Base-by-base conservation (phyloP, 2,113 vertebrate genomes). In the Geothlypis trichas region DNA sequence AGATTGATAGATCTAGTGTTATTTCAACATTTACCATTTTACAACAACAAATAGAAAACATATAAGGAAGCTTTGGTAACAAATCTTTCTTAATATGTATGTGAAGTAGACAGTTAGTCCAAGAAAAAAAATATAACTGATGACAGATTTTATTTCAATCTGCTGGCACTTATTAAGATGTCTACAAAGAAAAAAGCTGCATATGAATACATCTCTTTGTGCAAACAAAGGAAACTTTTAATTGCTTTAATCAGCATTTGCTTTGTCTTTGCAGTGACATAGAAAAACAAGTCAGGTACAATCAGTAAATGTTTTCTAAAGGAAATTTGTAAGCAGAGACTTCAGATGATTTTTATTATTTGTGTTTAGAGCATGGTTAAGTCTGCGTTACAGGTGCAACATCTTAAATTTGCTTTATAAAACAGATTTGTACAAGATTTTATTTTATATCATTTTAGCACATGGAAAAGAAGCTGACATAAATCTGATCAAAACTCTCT, bases 81-180 rank as follows among this genome's bases (percentile, higher is more conserved):
- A 98, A 97, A 97, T 98, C 97, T 97, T 98, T 98, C 98, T 98
- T 98, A 99, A 99, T 99, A 98, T 98, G 98, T 98, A 98, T 97
- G 97, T 98, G 97, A 98, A 98, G 95, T 96, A 98, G 98, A 98
- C 97, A 98, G 97, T 97, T 98, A 98, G 98, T 98, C 98, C 98
- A 97, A 94, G 96, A 98, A 98, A 99, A 98, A 98, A 98, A 99
- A 84, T 98, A 97, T 98, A 98, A 97, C 97, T 97, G 98, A 98
- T 99, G 99, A 99, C 99, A 99, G 99, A 99, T 99, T 99, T 99
- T 98, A 99, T 99, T 99, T 98, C 98, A 98, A 98, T 98, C 98
- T 98, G 98, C 98, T 98, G 98, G 98, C 98, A 98, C 98, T 99
- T 99, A 99, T 99, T 99, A 99, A 99, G 98, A 98, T 98, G 98